These are phyloP conservation scores for Podarcis siculus DNA, from an alignment of 2,797 vertebrate genomes.

Conservation along the genomic window DNA sequence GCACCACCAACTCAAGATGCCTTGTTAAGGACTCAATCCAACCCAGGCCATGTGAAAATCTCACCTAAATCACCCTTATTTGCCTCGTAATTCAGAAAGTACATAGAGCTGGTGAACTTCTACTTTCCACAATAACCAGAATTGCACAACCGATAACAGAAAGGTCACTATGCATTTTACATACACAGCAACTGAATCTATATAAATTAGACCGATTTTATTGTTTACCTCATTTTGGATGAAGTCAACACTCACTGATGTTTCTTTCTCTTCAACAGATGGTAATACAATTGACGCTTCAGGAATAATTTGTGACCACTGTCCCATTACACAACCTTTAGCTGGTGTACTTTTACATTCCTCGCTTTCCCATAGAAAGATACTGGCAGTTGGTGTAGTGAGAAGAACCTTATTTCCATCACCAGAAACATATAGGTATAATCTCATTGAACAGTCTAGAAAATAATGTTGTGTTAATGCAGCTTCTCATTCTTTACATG, in stretches of 20 bases:
- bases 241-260: constrained; percentile 83
- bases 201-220: not conserved
- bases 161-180: fast-evolving
- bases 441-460: constrained; percentile 73
- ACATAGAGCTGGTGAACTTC: not conserved
- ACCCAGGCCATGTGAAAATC: no score
- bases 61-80: no score
- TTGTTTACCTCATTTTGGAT: constrained; percentile 87
- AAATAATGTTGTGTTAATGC: constrained; percentile 27
- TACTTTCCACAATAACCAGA: fast-evolving
- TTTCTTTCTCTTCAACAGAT: constrained; percentile 87
- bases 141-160: not conserved
- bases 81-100: not conserved
- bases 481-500: not conserved
- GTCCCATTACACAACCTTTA: constrained; percentile 78
- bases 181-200: not conserved
- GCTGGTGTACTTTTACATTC: constrained; percentile 72
- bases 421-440: constrained; percentile 86
- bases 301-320: constrained; percentile 85
- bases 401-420: constrained; percentile 86
- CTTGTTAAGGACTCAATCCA: no score
- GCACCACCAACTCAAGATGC: no score
- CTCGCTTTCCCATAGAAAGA: constrained; percentile 91
- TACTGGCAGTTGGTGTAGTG: constrained; percentile 76
- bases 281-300: constrained; percentile 80